Evolutionary conservation across 2,888 invertebrate species (phyloP), one percentile per base, ranked within the genome.

Genomic region (Synanthedon vespiformis): DNA sequence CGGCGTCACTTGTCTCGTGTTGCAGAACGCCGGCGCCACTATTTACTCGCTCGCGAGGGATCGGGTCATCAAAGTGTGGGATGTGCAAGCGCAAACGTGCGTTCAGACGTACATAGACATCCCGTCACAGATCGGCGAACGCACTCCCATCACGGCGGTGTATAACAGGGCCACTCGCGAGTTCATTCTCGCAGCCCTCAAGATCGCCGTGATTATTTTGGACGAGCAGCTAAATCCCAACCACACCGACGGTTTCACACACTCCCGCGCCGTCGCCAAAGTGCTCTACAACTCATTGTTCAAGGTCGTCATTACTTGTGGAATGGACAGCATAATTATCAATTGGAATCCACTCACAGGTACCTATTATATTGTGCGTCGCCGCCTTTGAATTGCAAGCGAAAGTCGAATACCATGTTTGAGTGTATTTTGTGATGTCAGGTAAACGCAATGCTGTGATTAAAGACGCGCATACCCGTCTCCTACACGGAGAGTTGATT

Each of bases 291-390:
- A 95, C 79, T 89, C 90, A 13, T 86, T 94, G 1, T 95, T 93
- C 65, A 90, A 92, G 68, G 88, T 90, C 57, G 87, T 95, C 57
- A 89, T 95, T 54, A 93, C 94, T 0, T 93, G 92, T 52, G 94
- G 95, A 53, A 80, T 91, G 71, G 95, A 94, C 68, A 94, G 95
- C 58, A 91, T 90, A 57, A 93, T 96, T 55, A 93, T 94, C 61
- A 92, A 93, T 22, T 96, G 95, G 95, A 91, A 95, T 72, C 92
- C 94, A 0, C 89, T 91, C 76, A 90, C 89, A 49, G 94, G 92
- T 64, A 55, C 62, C 53, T 53, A 44, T 18, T 5, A 16, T 16
- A 22, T 22, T 22, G 22, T 22, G 5, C 48, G 14, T 44, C 44
- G 48, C 12, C 12, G 3, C 41, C n/a, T 41, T 41, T 8, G 27